Evolutionary conservation across 2,888 invertebrate species (phyloP).

Genomic region (Thysanoteuthis rhombus): DNA sequence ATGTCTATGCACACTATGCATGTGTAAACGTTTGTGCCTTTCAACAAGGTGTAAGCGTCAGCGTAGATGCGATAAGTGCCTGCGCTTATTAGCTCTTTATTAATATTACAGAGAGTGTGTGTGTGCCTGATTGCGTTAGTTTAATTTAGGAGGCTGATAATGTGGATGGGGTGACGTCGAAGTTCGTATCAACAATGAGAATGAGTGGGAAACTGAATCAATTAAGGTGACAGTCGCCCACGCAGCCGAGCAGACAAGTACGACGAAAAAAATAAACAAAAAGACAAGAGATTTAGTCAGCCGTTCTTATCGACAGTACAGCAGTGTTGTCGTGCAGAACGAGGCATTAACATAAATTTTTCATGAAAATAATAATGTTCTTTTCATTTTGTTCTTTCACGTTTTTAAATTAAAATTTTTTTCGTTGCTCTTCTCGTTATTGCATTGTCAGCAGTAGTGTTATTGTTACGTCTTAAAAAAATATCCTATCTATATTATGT

Average conservation of each 20-base stretch:
- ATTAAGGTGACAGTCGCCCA: background rate
- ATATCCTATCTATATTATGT: background rate
- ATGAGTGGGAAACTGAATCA: background rate
- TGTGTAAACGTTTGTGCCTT: background rate
- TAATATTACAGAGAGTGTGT: background rate
- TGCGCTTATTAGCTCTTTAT: background rate
- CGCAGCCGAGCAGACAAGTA: background rate
- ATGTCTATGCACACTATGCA: background rate
- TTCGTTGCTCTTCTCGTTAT: background rate
- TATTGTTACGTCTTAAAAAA: background rate
- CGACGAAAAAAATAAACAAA: background rate
- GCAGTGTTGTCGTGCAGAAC: background rate
- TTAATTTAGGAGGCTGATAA: background rate
- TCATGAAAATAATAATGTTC: background rate
- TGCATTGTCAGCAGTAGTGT: background rate
- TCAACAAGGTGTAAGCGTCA: background rate
- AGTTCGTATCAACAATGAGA: background rate
- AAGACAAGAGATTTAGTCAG: background rate
- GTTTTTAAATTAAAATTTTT: background rate
- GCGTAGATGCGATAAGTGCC: background rate
- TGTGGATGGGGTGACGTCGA: background rate
- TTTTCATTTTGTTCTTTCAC: background rate
- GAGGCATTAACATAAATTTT: background rate
- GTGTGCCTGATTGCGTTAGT: background rate
- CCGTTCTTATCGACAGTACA: background rate